Base-by-base conservation (phyloP, 2,113 vertebrate species). In the Neopipo cinnamomea region DNA sequence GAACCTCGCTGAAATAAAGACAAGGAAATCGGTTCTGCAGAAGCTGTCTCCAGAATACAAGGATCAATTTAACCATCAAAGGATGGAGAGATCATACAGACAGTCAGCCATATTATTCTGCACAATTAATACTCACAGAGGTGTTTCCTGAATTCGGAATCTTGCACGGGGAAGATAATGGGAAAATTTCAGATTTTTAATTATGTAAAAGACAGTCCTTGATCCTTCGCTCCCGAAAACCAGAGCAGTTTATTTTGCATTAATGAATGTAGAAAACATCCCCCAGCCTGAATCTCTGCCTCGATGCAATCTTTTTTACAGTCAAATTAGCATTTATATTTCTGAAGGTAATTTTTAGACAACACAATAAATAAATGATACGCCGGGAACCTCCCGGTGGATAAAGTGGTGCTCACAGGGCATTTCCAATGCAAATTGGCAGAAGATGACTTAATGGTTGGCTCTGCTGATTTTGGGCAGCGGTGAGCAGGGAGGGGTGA, bases 1-100 rank as follows among this genome's bases (percentile, higher is more conserved):
- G 97, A 98, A 98, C 98, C 91, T 93, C 71, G 33, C 94, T 96
- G 89, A 97, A 97, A 96, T 91, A 92, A 94, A 93, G 92, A 87
- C 88, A 94, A 97, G 96, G 85, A 93, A 97, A 97, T 98, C 96
- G 47, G 96, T 74, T 89, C 93, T 95, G 96, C 94, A 95, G 93
- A 97, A 97, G 87, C 93, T 90, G 88, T 93, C 85, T 91, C 85
- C 88, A 93, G 93, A 95, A 97, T 77, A 92, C 78, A 44, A 93
- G 96, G 96, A 97, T 93, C 83, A 84, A 89, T 93, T 92, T 91
- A 85, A 80, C 83, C 74, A 79, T 98, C 97, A 97, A 97, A 98
- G 94, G 77, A 85, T 92, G 83, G 79, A 88, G 75, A 91, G 95
- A 96, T 97, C 96, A 83, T n/a, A 93, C 92, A 86, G 88, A 62